Evolutionary conservation across 1,140 invertebrate genomes (phyloP), one percentile per base, ranked within the genome.

Genomic region (Platyscapa corneri): DNA sequence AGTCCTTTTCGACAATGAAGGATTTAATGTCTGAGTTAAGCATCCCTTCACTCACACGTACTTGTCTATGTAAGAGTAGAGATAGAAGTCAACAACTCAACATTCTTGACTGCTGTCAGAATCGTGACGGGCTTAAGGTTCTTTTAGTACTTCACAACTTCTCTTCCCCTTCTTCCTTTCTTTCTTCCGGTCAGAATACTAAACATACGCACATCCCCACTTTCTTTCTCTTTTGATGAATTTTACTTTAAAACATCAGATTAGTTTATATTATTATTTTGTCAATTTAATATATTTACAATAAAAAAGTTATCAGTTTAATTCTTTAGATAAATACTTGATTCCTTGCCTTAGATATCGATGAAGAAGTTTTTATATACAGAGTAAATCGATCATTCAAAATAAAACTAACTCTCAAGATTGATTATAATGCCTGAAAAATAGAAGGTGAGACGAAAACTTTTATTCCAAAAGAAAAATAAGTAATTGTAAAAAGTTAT

Each of bases 361-460:
- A 74, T 39, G 37, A 18, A 39, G 23, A 74, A 20, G 70, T 39
- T 74, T 39, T 74, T 74, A 42, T 74, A 37, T 74, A 39, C 2
- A 74, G 42, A 74, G 70, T 42, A 74, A 74, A 74, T 74, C 39
- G 70, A 42, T 37, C 70, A 74, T 74, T 74, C 34, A 74, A 74
- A 42, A 23, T 74, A 74, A 74, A 74, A 74, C 39, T 74, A 37
- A 74, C 70, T 74, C n/a, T 74, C 37, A 74, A 74, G 39, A 74
- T 42, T 74, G 34, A 74, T 74, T 74, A 74, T 74, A 74, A 74
- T 39, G 27, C 39, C 34, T 23, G 37, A 37, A 74, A 74, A 74
- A 67, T 67, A 67, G 8, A 67, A 34, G 64, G 64, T 67, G 30
- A 32, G 10, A 14, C 30, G n/a, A 67, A 67, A 16, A 67, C 64